Base-by-base conservation (phyloP, 2,888 invertebrate species). In the Gisinianus flammeolus region DNA sequence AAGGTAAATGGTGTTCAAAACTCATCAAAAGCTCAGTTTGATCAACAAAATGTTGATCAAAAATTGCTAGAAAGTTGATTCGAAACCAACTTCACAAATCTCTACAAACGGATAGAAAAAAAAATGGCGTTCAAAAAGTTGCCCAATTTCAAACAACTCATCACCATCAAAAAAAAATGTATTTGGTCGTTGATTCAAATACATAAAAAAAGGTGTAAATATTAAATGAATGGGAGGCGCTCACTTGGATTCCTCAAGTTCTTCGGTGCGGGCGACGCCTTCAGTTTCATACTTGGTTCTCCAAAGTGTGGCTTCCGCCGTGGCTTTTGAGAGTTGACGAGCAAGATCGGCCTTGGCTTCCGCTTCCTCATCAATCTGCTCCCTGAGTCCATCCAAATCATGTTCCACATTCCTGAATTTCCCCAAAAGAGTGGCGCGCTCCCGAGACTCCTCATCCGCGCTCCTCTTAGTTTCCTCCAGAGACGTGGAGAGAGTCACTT, bases 381-480 rank as follows among this genome's bases (percentile, higher is more conserved):
- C 99, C 87, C 98, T 95, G 88, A 98, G 93, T 95, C 96, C 88
- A 90, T 99, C 99, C 89, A 98, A 90, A 89, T 99, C 99, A 91
- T 98, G 96, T 89, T 97, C 96, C 90, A 98, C 90, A 91, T 98
- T 99, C 89, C 98, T 96, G 94, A 97, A 95, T 90, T 98, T 98
- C 90, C 96, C 96, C 88, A 96, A 92, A 82, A 96, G 92, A 78
- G 95, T 95, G 83, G 96, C 95, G 86, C 96, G 94, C 90, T 96
- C 96, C 88, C 95, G 92, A 85, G 91, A 91, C 89, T 99, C 99
- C 88, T 99, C 98, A 88, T 99, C 98, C 87, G 98, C 95, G 87
- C 95, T 91, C 88, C 97, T 93, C 92, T 97, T 97, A 88, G 97
- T 95, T 89, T 99, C 99, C 88, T 99, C 99, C 86, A 98, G 90